These are phyloP conservation scores for Allolobophora icterica DNA, from an alignment of 2,888 invertebrate genomes.

Conservation along the genomic window DNA sequence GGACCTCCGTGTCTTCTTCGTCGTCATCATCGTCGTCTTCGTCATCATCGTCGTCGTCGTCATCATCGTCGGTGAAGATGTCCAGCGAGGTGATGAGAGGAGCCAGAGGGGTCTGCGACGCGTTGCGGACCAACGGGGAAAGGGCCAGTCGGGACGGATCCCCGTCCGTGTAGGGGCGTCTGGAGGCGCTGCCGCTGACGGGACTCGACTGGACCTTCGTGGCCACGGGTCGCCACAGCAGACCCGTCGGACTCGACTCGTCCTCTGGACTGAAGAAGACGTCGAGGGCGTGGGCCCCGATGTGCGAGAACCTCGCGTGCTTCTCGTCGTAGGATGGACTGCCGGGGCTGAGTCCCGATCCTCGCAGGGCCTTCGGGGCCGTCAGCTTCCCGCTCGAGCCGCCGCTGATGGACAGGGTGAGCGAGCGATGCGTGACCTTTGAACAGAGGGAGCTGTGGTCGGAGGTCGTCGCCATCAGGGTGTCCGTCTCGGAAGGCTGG, in stretches of 20 bases:
- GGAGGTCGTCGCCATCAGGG: neutral
- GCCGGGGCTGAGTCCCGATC: constrained; percentile 45
- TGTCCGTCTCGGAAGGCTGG: neutral
- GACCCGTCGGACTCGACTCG: constrained; percentile 39
- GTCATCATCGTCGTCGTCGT: constrained; percentile 40
- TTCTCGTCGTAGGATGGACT: constrained; percentile 42
- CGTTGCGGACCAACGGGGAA: neutral
- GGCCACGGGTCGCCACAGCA: constrained; percentile 43
- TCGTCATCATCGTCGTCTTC: constrained; percentile 31
- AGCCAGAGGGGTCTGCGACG: neutral
- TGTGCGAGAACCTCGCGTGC: constrained; percentile 46
- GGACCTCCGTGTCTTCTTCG: neutral
- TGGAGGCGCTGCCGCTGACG: neutral
- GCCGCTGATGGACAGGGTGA: constrained; percentile 8
- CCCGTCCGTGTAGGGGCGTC: constrained; percentile 6
- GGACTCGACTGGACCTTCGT: neutral
- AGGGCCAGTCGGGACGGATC: constrained; percentile 9
- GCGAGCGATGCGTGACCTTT: neutral
- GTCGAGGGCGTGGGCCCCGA: constrained; percentile 50
- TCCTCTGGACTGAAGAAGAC: constrained; percentile 51
- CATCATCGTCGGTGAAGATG: constrained; percentile 39
- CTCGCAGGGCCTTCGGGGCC: constrained; percentile 25
- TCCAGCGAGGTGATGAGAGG: constrained; percentile 39
- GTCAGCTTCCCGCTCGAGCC: constrained; percentile 14
- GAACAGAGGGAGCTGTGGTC: neutral